These are phyloP conservation scores for Myotis pilosus DNA, from an alignment of 2,797 vertebrate genomes.

Conservation along the genomic window DNA sequence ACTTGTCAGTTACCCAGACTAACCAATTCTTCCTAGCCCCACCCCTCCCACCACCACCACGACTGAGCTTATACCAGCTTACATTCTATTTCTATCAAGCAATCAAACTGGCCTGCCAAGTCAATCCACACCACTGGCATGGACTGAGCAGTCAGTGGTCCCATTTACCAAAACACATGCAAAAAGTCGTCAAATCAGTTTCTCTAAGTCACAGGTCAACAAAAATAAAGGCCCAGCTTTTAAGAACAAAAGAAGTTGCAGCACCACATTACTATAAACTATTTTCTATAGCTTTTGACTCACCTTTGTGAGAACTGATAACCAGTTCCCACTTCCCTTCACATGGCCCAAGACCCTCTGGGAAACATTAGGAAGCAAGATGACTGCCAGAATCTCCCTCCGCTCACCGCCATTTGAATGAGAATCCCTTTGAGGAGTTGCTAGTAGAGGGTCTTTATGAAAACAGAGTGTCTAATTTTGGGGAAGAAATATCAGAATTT, in stretches of 20 bases:
- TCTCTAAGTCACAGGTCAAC: neutral
- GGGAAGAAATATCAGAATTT: constrained; percentile 33
- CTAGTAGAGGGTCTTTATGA: constrained; percentile 3
- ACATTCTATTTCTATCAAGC: neutral
- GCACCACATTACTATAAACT: neutral
- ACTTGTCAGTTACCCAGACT: neutral
- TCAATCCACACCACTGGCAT: neutral
- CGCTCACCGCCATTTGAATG: constrained; percentile 11
- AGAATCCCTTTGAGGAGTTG: constrained; percentile 3
- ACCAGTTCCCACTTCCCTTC: neutral
- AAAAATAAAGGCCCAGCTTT: neutral
- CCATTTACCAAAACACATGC: neutral
- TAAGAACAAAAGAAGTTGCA: neutral
- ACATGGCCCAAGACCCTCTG: neutral
- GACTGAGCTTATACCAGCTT: neutral
- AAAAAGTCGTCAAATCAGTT: neutral
- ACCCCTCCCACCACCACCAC: too few relatives aligned
- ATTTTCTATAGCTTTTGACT: neutral
- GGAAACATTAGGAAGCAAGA: constrained; percentile 42
- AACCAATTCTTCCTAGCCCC: neutral
- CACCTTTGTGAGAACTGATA: neutral
- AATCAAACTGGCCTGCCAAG: constrained; percentile 6
- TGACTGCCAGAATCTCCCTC: neutral
- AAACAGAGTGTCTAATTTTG: constrained; percentile 41
- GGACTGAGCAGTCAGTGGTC: neutral